phyloP scores from a whole-genome alignment of 2,888 invertebrate genomes.

The Plemyria rubiginata region DNA sequence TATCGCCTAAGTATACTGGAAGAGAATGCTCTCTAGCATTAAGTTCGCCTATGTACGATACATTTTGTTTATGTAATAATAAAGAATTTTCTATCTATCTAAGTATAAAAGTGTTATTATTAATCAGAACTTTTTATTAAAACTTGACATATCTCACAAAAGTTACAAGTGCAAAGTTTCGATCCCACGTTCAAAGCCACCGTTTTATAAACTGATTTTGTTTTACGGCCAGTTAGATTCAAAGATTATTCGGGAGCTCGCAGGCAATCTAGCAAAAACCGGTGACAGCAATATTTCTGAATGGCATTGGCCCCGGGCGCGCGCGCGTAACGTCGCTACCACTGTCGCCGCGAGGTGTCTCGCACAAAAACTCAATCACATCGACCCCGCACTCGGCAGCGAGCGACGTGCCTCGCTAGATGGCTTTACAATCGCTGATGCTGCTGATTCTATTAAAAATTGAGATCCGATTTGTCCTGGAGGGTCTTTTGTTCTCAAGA shows the following conservation, averaged over 20 bases:
- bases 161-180: conserved; percentile 24
- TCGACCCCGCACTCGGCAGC: conserved; percentile 41
- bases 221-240: conserved; percentile 74
- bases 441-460: conserved; percentile 14
- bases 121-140: neutral
- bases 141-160: conserved; percentile 6
- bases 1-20: too few species aligned
- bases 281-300: conserved; percentile 68
- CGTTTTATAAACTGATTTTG: conserved; percentile 54
- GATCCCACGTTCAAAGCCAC: conserved; percentile 19
- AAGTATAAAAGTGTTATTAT: too few species aligned
- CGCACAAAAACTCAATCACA: conserved; percentile 63
- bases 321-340: conserved; percentile 17
- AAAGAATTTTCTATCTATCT: too few species aligned
- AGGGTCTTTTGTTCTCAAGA: conserved; percentile 1
- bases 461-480: conserved; percentile 2
- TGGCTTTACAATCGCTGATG: conserved; percentile 23
- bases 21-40: too few species aligned
- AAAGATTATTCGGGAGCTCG: conserved; percentile 63
- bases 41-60: too few species aligned
- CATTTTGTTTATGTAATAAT: too few species aligned
- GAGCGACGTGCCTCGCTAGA: conserved; percentile 26
- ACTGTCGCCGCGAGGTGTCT: conserved; percentile 64
- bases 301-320: conserved; percentile 45
- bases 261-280: conserved; percentile 62